Evolutionary conservation across 1,140 invertebrate genomes (phyloP).

Genomic region (Drosophila sturtevanti): DNA sequence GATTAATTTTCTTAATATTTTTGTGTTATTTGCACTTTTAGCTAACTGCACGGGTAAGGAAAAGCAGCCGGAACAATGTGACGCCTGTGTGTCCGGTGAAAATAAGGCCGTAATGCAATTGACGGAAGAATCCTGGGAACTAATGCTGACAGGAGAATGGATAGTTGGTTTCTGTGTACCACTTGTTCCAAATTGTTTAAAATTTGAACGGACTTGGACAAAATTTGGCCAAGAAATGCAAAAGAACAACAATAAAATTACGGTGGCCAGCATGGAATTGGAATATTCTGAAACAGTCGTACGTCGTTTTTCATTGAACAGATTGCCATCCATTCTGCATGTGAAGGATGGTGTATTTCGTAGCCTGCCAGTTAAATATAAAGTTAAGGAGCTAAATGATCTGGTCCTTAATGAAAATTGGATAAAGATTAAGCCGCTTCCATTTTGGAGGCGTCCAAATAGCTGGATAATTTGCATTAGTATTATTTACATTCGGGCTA

Average conservation of each 20-base stretch:
- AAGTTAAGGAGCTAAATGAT: not conserved
- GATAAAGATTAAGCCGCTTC: not conserved
- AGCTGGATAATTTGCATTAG: not conserved
- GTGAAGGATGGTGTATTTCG: slow-evolving; percentile 29
- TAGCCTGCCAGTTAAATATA: not conserved
- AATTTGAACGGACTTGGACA: slow-evolving; percentile 18
- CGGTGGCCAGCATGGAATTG: slow-evolving; percentile 24
- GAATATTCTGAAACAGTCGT: slow-evolving; percentile 8
- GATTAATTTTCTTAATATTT: not conserved
- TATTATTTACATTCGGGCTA: slow-evolving; percentile 4
- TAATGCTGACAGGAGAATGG: slow-evolving; percentile 29
- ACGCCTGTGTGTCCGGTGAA: not conserved
- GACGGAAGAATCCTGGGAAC: slow-evolving; percentile 22
- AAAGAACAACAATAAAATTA: not conserved
- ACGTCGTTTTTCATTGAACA: slow-evolving; percentile 10
- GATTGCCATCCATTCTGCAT: slow-evolving; percentile 21
- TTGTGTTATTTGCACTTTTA: not conserved
- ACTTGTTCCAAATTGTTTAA: not conserved
- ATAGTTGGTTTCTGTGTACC: slow-evolving; percentile 25
- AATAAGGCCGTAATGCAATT: not conserved
- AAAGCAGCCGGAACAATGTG: not conserved
- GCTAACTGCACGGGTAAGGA: too few species aligned
- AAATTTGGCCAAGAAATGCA: slow-evolving; percentile 16
- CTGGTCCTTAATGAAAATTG: not conserved
- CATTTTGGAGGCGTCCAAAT: slow-evolving; percentile 27